A percentile compares a stretch with the other conserved stretches of the same genome.
phyloP scores from a whole-genome alignment of 2,888 invertebrate species.

The Diplolepis rosae region DNA sequence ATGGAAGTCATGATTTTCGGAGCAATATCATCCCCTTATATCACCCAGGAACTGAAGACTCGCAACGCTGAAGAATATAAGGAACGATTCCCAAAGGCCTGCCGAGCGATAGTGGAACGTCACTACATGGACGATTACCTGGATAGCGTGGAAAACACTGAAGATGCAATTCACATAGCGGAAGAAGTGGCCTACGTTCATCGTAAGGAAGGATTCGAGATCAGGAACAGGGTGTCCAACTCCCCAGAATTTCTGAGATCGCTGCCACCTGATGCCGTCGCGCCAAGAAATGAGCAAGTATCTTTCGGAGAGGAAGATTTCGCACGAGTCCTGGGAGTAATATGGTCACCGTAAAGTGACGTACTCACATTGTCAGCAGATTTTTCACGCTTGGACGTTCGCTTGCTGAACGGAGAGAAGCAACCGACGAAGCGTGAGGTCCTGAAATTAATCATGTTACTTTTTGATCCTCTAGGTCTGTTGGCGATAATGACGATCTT shows the following conservation, averaged over 20 bases:
- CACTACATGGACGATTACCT: too few relatives aligned
- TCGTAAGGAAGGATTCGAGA: conserved; percentile 19
- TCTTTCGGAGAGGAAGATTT: background rate
- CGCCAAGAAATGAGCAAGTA: background rate
- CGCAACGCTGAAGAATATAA: conserved; percentile 42
- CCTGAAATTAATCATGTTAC: too few relatives aligned
- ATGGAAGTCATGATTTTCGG: too few relatives aligned
- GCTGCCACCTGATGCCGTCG: background rate
- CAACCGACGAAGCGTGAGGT: conserved; percentile 50
- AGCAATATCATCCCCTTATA: too few relatives aligned
- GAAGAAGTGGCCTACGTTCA: conserved; percentile 10
- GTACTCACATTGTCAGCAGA: background rate
- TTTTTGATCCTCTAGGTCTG: too few relatives aligned
- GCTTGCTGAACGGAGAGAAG: background rate
- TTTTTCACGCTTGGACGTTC: background rate
- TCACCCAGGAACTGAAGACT: too few relatives aligned
- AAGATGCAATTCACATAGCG: conserved; percentile 1
- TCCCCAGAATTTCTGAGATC: conserved; percentile 7
- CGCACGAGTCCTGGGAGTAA: background rate
- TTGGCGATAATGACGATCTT: conserved; percentile 47
- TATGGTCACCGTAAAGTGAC: background rate
- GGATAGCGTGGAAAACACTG: conserved; percentile 41
- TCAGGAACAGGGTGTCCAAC: conserved; percentile 17
- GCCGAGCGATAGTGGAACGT: conserved; percentile 35
- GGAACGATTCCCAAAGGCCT: conserved; percentile 34